Evolutionary conservation across 2,888 invertebrate species (phyloP).

Genomic region (Microplitis deprimator): DNA sequence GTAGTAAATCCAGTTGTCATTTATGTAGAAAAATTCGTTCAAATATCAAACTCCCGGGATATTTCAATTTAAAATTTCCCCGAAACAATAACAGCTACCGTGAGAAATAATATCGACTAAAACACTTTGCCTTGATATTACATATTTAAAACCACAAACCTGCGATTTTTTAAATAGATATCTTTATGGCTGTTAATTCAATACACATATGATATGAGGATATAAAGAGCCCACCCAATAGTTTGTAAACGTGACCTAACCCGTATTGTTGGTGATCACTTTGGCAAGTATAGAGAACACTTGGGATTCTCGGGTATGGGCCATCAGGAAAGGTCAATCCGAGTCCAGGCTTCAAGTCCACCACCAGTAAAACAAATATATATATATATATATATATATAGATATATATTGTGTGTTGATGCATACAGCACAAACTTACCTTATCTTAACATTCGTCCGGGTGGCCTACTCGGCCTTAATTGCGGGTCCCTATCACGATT

Average conservation of each 20-base stretch:
- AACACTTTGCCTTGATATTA: too few relatives aligned
- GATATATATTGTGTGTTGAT: not conserved
- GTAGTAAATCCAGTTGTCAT: too few relatives aligned
- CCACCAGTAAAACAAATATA: not conserved
- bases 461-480: slow-evolving; percentile 71
- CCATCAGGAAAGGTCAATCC: slow-evolving; percentile 62
- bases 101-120: slow-evolving; percentile 27
- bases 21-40: too few relatives aligned
- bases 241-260: slow-evolving; percentile 65
- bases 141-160: too few relatives aligned
- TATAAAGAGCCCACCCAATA: slow-evolving; percentile 56
- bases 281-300: slow-evolving; percentile 57
- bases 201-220: not conserved
- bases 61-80: not conserved
- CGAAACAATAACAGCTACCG: slow-evolving; percentile 55
- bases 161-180: too few relatives aligned
- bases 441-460: slow-evolving; percentile 69
- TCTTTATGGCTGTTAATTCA: too few relatives aligned
- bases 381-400: too few relatives aligned
- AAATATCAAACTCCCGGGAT: too few relatives aligned
- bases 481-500: slow-evolving; percentile 70
- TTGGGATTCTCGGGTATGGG: slow-evolving; percentile 13
- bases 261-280: slow-evolving; percentile 49
- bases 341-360: slow-evolving; percentile 56
- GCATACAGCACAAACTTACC: slow-evolving; percentile 59